Base-by-base conservation (phyloP, 2,888 invertebrate genomes). In the Melanargia galathea region DNA sequence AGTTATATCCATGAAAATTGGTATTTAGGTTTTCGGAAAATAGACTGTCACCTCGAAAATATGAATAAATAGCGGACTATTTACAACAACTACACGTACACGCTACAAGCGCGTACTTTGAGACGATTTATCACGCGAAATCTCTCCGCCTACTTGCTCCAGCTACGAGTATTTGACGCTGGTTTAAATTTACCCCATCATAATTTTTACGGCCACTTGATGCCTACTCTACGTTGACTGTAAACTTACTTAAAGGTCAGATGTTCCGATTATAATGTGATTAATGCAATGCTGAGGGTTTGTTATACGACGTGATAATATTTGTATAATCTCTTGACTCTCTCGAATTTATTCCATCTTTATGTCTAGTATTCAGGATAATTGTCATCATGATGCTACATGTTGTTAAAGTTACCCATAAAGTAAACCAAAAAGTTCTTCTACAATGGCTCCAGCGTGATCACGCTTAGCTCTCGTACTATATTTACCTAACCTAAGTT, bases 41-140 rank as follows among this genome's bases (percentile, higher is more conserved):
- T 86, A 85, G 79, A 77, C 65, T 73, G 79, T 79, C 79, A 78
- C 84, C 81, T 82, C 83, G 80, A 71, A 52, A 78, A 78, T 80
- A 82, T 78, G 78, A 83, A 82, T 81, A 81, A 80, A 79, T 79
- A 79, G 71, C 67, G 68, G 63, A 71, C 72, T 76, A 79, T 78
- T 76, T 75, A 79, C 73, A 77, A 74, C 71, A 51, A 63, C 64
- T 63, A 63, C 63, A 63, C 62, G 66, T 66, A 76, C 70, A 75
- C 73, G 73, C 73, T 69, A 71, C 69, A 71, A 73, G 71, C 30
- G 70, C 73, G 68, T 71, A 71, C 65, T 66, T 69, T 63, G 69
- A 67, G 71, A 73, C 71, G 67, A 73, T 72, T 70, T 73, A 71
- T 73, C 70, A 70, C 66, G 52, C 65, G 69, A 70, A 72, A 68